Percentiles rank a stretch among this genome's conserved stretches.
Conservation (phyloP, 2,113 vertebrate species). For the Osmerus mordax region DNA sequence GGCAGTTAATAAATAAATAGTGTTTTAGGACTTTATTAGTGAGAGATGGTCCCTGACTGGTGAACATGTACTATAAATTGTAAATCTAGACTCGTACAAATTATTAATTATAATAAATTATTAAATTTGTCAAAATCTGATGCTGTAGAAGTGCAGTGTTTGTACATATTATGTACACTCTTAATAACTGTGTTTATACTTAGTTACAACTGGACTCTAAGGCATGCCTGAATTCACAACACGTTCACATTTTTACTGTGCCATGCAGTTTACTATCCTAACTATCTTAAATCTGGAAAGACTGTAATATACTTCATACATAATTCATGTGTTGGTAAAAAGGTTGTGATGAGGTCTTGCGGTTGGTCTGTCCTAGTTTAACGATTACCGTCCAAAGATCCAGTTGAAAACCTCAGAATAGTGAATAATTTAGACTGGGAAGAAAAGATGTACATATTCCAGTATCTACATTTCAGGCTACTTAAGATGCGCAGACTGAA, state of each 20-base stretch:
- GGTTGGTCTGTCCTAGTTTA: slow-evolving; percentile 18
- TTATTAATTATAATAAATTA: no score
- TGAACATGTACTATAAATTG: slow-evolving; percentile 35
- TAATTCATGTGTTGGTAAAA: slow-evolving; percentile 26
- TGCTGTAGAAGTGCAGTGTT: no score
- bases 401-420: slow-evolving; percentile 39
- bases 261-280: not conserved
- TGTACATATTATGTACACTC: no score
- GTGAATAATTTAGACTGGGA: slow-evolving; percentile 62
- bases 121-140: no score
- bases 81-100: slow-evolving; percentile 13
- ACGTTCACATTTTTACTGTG: not conserved
- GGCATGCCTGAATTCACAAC: not conserved
- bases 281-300: slow-evolving; percentile 8
- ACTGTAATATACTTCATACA: slow-evolving; percentile 24
- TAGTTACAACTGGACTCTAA: no score
- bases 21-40: slow-evolving; percentile 41
- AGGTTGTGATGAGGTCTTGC: slow-evolving; percentile 19
- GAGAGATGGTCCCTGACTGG: slow-evolving; percentile 36
- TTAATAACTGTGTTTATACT: no score
- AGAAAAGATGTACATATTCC: slow-evolving; percentile 59
- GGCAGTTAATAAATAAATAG: slow-evolving; percentile 62
- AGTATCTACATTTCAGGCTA: slow-evolving; percentile 68
- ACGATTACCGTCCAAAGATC: slow-evolving; percentile 18
- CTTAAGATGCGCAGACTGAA: slow-evolving; percentile 81